Evolutionary conservation across 2,113 vertebrate genomes (phyloP).

Genomic region (Chlorodrepanis virens): DNA sequence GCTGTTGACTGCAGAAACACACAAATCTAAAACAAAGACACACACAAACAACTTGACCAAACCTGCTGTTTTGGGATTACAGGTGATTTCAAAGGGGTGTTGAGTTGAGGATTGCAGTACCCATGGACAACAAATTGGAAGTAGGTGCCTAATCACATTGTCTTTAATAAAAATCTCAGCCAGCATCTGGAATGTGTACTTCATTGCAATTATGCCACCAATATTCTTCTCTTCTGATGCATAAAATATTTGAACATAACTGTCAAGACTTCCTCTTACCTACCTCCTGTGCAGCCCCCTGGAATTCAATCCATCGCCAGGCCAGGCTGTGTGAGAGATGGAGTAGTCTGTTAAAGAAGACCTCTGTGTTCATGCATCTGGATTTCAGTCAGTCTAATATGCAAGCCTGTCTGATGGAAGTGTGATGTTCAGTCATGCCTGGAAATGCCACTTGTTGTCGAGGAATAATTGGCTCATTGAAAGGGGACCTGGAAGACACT

Average conservation of each 20-base stretch:
- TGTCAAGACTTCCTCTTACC: neutral
- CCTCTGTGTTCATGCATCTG: neutral
- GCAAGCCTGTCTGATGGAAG: neutral
- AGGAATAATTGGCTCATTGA: neutral
- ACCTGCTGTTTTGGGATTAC: neutral
- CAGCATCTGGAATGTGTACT: neutral
- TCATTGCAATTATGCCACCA: neutral
- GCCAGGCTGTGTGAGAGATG: neutral
- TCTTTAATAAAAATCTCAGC: neutral
- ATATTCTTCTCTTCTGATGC: neutral
- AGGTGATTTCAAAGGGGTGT: neutral
- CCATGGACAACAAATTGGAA: neutral
- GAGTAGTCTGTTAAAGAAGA: neutral
- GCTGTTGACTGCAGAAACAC: neutral
- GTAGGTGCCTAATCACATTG: neutral
- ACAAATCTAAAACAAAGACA: conserved; percentile 1
- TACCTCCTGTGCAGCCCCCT: neutral
- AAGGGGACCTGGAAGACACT: neutral
- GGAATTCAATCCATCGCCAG: neutral
- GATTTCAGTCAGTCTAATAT: neutral
- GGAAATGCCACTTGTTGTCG: neutral
- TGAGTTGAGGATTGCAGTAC: neutral
- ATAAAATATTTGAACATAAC: neutral
- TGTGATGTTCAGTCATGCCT: neutral
- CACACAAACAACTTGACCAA: neutral